Evolutionary conservation across 1,140 invertebrate species (phyloP).

Genomic region (Trichonephila clavata): DNA sequence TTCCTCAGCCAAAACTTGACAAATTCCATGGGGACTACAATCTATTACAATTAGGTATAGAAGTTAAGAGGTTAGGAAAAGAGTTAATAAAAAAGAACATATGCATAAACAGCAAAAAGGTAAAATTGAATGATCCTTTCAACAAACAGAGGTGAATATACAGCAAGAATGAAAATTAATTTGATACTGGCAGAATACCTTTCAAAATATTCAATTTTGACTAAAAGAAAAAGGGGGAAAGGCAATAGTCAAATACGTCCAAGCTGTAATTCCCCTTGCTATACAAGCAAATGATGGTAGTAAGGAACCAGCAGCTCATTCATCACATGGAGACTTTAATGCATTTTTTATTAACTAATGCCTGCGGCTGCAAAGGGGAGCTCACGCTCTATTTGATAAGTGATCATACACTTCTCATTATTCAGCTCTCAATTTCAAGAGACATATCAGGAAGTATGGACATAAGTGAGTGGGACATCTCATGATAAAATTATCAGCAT

Average conservation of each 20-base stretch:
- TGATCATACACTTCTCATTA: constrained; percentile 77
- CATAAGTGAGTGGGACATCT: constrained; percentile 74
- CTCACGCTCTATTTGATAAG: constrained; percentile 69
- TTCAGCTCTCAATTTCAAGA: constrained; percentile 63
- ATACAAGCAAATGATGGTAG: constrained; percentile 12
- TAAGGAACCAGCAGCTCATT: constrained; percentile 11
- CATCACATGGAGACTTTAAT: constrained; percentile 26
- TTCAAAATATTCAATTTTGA: constrained; percentile 31
- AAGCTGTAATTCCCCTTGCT: constrained; percentile 28
- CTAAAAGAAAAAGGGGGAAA: constrained; percentile 40
- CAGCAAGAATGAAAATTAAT: constrained; percentile 25
- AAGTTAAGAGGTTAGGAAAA: neutral
- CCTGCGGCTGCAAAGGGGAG: constrained; percentile 68
- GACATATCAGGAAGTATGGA: constrained; percentile 75
- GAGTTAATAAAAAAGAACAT: neutral
- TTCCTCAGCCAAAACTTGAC: neutral
- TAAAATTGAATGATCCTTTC: constrained; percentile 50
- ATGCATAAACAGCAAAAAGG: constrained; percentile 48
- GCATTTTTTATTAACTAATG: constrained; percentile 62
- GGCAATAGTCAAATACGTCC: constrained; percentile 62
- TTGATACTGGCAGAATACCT: constrained; percentile 26
- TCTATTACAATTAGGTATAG: neutral
- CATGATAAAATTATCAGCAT: constrained; percentile 72
- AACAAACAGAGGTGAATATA: constrained; percentile 63
- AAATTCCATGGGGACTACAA: neutral